Evolutionary conservation across 2,888 invertebrate species (phyloP), one percentile per base, ranked within the genome.

Genomic region (Chrysolina americana): DNA sequence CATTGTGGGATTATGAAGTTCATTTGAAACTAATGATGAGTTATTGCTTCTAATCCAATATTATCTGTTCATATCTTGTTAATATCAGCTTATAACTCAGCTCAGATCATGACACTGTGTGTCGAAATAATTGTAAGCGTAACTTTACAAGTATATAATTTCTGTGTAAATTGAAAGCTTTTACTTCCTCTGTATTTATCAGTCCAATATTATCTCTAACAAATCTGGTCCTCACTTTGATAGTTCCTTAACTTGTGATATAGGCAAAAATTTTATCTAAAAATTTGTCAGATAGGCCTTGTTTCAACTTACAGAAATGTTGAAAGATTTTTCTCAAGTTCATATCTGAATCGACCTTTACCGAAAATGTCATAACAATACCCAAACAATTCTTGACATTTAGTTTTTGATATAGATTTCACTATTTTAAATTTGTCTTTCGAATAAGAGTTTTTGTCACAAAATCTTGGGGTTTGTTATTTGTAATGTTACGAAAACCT

Each of bases 351-450:
- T 44, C 44, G 4, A 44, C 4, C 44, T 44, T 44, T 8, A 44
- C 44, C 44, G n/a, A 1, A n/a, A 50, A 50, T 44, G 8, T 2
- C 44, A 50, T 50, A 8, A 50, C 50, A 50, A 50, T 17, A 17
- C 50, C 50, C 50, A 50, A 50, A 50, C 50, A 50, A 50, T 50
- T 50, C 50, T 50, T n/a, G 50, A 15, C 5, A 50, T 50, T 50
- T 8, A n/a, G 5, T 50, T 50, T 50, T 50, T 50, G 50, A 50
- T 11, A 50, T 50, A 1, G 50, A n/a, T 11, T 1, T 50, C 17
- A 50, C n/a, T 11, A 50, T 50, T 50, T 50, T 15, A 50, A 50
- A 50, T 50, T 50, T n/a, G n/a, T 50, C 50, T 8, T 50, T 15
- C 50, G 50, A 17, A 15, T 50, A 50, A 17, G 50, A 50, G n/a